Conservation (phyloP, 2,797 vertebrate species). For the Picus viridis region DNA sequence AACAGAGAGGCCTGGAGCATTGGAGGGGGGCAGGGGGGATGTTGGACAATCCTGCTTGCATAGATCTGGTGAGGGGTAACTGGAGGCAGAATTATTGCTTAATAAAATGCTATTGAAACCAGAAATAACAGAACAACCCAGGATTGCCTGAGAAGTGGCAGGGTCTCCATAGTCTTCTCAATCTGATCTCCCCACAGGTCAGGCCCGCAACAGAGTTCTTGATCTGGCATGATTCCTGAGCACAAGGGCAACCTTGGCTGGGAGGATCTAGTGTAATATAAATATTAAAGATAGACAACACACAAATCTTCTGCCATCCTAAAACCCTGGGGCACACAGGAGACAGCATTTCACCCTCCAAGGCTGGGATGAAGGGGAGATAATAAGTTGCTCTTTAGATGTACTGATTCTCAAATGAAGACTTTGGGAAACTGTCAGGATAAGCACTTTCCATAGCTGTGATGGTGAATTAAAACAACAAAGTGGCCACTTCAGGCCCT, state of each 20-base stretch:
- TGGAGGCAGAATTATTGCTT: not conserved
- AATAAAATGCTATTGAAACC: not conserved
- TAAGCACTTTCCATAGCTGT: not conserved
- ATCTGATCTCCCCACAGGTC: not conserved
- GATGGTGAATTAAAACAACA: not conserved
- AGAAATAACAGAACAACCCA: not conserved
- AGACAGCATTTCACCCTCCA: not conserved
- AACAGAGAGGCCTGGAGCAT: not conserved
- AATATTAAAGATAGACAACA: conserved; percentile 30
- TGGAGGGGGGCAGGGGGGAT: not conserved
- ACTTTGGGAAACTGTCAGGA: not conserved
- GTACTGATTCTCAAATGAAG: not conserved
- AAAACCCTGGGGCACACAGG: not conserved
- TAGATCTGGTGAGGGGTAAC: not conserved
- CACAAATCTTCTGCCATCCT: conserved; percentile 15
- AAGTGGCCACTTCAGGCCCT: not conserved
- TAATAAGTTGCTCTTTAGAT: not conserved
- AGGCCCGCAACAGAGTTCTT: not conserved
- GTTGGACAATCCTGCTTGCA: not conserved
- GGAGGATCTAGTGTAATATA: not conserved
- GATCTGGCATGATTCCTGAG: not conserved
- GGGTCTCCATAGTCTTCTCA: not conserved
- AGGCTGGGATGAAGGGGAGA: not conserved
- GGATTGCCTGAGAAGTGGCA: not conserved
- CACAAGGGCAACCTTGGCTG: not conserved